Evolutionary conservation across 2,797 vertebrate species (phyloP).

Genomic region (Melanotaenia parkinsoni): DNA sequence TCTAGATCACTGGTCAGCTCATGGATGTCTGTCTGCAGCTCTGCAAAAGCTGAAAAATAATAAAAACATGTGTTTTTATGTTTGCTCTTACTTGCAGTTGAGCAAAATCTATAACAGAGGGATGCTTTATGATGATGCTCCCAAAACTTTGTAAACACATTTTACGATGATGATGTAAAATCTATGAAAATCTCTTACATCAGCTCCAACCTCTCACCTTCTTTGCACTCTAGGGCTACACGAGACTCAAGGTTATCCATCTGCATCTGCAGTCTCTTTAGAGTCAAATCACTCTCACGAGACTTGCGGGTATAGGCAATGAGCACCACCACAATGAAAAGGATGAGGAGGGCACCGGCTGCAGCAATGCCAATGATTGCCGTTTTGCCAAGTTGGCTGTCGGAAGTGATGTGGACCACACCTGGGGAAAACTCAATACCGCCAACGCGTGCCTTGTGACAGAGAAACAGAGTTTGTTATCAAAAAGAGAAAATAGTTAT

Average conservation of each 20-base stretch:
- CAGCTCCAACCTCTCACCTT: slow-evolving; percentile 82
- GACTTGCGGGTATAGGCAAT: slow-evolving; percentile 99
- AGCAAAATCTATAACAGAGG: not conserved
- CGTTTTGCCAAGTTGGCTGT: slow-evolving; percentile 95
- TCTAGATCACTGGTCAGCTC: slow-evolving; percentile 98
- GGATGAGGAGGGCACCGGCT: slow-evolving; percentile 94
- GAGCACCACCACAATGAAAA: slow-evolving; percentile 96
- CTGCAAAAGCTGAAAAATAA: slow-evolving; percentile 90
- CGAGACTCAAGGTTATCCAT: slow-evolving; percentile 99
- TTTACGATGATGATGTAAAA: not conserved
- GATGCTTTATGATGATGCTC: not conserved
- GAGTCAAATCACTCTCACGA: slow-evolving; percentile 94
- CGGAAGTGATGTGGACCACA: slow-evolving; percentile 94
- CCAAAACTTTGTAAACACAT: slow-evolving; percentile 1
- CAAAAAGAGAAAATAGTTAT: not conserved
- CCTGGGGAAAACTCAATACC: slow-evolving; percentile 97
- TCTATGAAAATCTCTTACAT: not conserved
- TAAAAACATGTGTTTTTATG: not conserved
- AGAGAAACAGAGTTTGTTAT: slow-evolving; percentile 10
- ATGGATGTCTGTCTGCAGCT: slow-evolving; percentile 98
- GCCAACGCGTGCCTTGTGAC: slow-evolving; percentile 91
- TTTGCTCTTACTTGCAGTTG: not conserved
- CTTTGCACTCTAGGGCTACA: slow-evolving; percentile 98
- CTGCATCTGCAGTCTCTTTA: slow-evolving; percentile 98
- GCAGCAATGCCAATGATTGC: slow-evolving; percentile 95